Percentiles rank a stretch among this genome's conserved stretches.
Evolutionary conservation across 2,113 vertebrate species (phyloP).

Genomic region (Solenodon paradoxus): DNA sequence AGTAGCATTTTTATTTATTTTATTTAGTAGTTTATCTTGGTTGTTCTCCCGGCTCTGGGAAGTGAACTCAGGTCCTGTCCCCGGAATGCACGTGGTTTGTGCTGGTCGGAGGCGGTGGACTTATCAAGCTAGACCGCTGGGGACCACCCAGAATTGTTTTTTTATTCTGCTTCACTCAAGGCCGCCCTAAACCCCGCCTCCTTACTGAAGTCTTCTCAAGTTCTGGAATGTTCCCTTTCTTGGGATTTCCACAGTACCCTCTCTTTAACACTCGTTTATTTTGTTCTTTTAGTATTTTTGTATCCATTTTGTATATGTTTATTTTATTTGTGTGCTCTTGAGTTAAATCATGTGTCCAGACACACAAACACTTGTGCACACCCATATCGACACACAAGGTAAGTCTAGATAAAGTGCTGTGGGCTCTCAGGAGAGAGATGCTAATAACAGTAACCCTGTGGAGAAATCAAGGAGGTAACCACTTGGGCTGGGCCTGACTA

Average conservation of each 20-base stretch:
- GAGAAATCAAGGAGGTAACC: not conserved
- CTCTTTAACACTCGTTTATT: not conserved
- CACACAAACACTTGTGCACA: not conserved
- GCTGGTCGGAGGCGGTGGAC: too few relatives aligned
- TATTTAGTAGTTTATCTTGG: too few relatives aligned
- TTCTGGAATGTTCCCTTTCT: not conserved
- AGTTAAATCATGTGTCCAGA: not conserved
- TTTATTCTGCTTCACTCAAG: not conserved
- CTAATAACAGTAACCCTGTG: not conserved
- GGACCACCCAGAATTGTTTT: too few relatives aligned
- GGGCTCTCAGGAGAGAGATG: not conserved
- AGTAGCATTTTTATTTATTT: too few relatives aligned
- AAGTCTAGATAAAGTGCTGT: constrained; percentile 4
- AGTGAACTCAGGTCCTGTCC: too few relatives aligned
- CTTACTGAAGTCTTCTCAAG: not conserved
- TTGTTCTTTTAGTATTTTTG: constrained; percentile 26
- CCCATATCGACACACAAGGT: not conserved
- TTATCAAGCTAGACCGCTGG: too few relatives aligned
- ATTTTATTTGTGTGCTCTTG: not conserved
- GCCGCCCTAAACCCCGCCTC: not conserved
- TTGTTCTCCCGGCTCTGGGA: too few relatives aligned
- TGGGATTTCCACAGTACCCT: not conserved
- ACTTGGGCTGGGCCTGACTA: not conserved
- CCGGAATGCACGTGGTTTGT: too few relatives aligned
- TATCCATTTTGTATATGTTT: not conserved